Evolutionary conservation across 1,140 invertebrate genomes (phyloP).

Genomic region (Calephelis nemesis): DNA sequence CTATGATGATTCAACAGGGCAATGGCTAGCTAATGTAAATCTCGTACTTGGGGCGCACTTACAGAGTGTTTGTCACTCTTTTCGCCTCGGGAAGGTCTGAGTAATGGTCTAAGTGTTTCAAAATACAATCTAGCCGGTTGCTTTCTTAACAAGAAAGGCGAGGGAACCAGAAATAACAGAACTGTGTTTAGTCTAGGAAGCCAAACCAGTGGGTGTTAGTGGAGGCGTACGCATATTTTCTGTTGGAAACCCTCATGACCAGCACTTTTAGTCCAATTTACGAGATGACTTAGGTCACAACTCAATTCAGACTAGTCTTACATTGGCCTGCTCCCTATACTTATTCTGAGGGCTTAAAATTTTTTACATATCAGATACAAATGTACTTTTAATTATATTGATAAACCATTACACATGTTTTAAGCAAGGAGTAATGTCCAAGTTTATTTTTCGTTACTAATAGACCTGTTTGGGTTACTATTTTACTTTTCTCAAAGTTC

Average conservation of each 20-base stretch:
- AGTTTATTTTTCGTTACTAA: too few relatives aligned
- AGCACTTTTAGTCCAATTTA: conserved; percentile 77
- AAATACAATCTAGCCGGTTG: conserved; percentile 73
- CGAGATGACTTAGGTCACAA: conserved; percentile 73
- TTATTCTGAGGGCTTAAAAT: conserved; percentile 60
- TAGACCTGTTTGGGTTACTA: too few relatives aligned
- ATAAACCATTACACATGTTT: too few relatives aligned
- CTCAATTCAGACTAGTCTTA: conserved; percentile 81
- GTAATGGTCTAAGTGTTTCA: conserved; percentile 65
- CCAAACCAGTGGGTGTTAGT: conserved; percentile 44
- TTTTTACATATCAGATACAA: not conserved
- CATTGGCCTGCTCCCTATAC: conserved; percentile 66
- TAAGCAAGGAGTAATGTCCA: too few relatives aligned
- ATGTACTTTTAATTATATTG: too few relatives aligned
- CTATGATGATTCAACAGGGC: conserved; percentile 71
- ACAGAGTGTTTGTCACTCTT: conserved; percentile 64
- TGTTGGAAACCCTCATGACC: conserved; percentile 76
- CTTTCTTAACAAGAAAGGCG: conserved; percentile 64
- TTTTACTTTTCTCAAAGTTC: too few relatives aligned
- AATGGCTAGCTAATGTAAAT: conserved; percentile 76
- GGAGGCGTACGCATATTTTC: conserved; percentile 46
- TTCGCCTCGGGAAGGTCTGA: conserved; percentile 79
- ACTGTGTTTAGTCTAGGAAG: conserved; percentile 51
- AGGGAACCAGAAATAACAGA: conserved; percentile 76
- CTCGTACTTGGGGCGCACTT: conserved; percentile 76